These are phyloP conservation scores for Gasteruption jaculator DNA, from an alignment of 2,888 invertebrate species.

Conservation along the genomic window DNA sequence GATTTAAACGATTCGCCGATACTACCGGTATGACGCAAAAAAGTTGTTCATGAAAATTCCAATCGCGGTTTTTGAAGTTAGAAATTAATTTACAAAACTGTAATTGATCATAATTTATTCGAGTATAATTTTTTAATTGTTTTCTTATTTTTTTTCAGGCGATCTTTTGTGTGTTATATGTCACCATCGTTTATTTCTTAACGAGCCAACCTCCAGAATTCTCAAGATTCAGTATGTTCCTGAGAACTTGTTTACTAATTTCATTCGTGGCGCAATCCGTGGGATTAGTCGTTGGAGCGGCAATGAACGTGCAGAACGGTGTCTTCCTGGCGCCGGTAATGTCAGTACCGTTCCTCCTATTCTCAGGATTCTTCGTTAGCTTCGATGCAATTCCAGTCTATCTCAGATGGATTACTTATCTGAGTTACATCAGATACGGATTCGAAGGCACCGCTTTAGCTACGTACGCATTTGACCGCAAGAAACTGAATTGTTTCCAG, in stretches of 20 bases:
- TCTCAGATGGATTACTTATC: conserved; percentile 90
- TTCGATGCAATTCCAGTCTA: conserved; percentile 95
- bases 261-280: conserved; percentile 95
- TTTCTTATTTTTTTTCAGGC: conserved; percentile 61
- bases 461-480: conserved; percentile 81
- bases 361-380: conserved; percentile 96
- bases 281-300: conserved; percentile 91
- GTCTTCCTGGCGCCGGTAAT: conserved; percentile 95
- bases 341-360: conserved; percentile 92
- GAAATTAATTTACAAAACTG: not conserved
- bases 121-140: conserved; percentile 8
- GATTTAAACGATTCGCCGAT: too few relatives aligned
- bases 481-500: conserved; percentile 76
- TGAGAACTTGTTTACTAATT: conserved; percentile 81
- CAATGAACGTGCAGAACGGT: conserved; percentile 92
- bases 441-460: conserved; percentile 93
- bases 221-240: conserved; percentile 82
- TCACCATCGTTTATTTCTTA: conserved; percentile 89
- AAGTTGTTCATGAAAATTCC: too few relatives aligned
- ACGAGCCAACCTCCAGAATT: conserved; percentile 87
- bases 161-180: conserved; percentile 88
- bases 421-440: conserved; percentile 92
- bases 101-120: not conserved
- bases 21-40: too few relatives aligned
- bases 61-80: not conserved